Base-by-base conservation (phyloP, 2,113 vertebrate genomes). In the Lates calcarifer region DNA sequence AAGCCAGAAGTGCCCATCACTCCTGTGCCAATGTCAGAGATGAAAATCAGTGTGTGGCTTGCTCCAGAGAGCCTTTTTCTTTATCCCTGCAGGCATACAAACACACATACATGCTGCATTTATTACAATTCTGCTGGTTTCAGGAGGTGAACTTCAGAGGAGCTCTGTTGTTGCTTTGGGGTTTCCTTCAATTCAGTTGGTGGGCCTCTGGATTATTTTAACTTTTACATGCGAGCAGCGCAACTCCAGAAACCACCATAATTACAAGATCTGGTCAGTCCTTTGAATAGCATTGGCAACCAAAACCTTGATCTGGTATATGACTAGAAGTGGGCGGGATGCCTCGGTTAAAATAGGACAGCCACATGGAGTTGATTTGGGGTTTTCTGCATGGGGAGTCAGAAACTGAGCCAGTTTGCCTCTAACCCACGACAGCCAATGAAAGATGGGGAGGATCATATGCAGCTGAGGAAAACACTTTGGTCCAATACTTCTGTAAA, bases 331-430 rank as follows among this genome's bases (percentile, higher is more conserved):
- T 39, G 58, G 58, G 63, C 20, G 62, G 70, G 81, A 77, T 76
- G 58, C 82, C 62, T 81, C 41, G 0, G 65, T 84, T 88, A 85
- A 91, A 93, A 94, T 82, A 88, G 89, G 79, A 72, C 13, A 17
- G 29, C 81, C 89, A 94, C 89, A 92, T 92, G 91, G 92, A 90
- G 72, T 72, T 89, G 69, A 93, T 94, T 92, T 92, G 77, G 77
- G 90, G 77, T 82, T 93, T 93, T 83, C 79, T 74, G 75, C 86
- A 70, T 79, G 79, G 82, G 87, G 51, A 89, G 69, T 68, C 20
- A n/a, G 51, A 35, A 43, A 66, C 31, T 47, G 53, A 55, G 87
- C 63, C 79, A 81, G 70, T 69, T 63, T 56, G 56, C 70, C 81
- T 68, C 22, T 35, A 55, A 85, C 55, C 74, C 39, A 62, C 69